Evolutionary conservation across 1,140 invertebrate species (phyloP), one percentile per base, ranked within the genome.

Genomic region (Rhyacophila brunnea): DNA sequence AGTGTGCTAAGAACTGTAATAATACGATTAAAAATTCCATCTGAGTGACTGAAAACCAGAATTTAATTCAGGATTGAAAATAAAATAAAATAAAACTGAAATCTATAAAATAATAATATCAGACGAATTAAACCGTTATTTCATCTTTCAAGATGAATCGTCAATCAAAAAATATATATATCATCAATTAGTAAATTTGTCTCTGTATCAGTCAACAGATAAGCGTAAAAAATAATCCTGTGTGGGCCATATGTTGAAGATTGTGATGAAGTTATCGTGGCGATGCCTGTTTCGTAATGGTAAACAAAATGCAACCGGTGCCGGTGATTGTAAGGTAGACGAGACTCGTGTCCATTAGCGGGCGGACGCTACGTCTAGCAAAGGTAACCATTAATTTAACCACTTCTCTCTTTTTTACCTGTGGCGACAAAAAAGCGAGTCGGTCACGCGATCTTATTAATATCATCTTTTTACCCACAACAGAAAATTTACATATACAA

Each of bases 301-400:
- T 53, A 53, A 53, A 53, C 50, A 53, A 44, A 53, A 43, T 34
- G 50, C 50, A 53, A 53, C 50, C 50, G 50, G 49, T 51, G 49
- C 49, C 49, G 40, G 23, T 28, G 23, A 28, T 28, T 28, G 23
- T 3, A 9, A 28, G 23, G 23, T 28, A 28, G 23, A 28, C 23
- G 9, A 28, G 3, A 28, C 23, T 9, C 9, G 23, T 53, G 40
- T 6, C 19, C 18, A 44, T 44, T 44, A 53, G 50, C 23, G 50
- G 34, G 50, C 40, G 40, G 43, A 53, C 50, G 44, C 44, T 43
- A 28, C 50, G 38, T 53, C 50, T 44, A 44, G 42, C 36, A 53
- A 28, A 53, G 50, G 50, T 53, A 46, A 23, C 38, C 23, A 32
- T 36, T 49, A 36, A 49, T 49, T 32, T 42, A 44, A 34, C 50